Conservation (phyloP, 2,113 vertebrate species). For the Genyomyrus donnyi region DNA sequence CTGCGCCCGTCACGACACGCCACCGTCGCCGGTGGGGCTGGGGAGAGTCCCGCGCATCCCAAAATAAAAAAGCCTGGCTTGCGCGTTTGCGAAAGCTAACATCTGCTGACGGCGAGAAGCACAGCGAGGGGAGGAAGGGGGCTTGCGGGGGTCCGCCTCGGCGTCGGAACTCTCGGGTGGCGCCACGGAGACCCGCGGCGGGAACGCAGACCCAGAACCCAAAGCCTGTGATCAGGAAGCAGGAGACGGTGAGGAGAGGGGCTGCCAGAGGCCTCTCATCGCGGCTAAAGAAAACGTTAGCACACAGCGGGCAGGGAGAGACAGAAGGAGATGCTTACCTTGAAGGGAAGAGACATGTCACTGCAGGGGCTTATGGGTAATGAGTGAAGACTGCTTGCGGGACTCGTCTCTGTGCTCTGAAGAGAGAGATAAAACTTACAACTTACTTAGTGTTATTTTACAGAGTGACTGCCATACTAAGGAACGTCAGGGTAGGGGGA, state of each 20-base stretch:
- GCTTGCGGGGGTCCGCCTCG: not conserved
- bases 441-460: not conserved
- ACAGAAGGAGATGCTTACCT: slow-evolving; percentile 64
- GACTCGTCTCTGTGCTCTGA: slow-evolving; percentile 87
- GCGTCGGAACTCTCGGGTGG: not conserved
- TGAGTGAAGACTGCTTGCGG: slow-evolving; percentile 84
- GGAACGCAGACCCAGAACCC: not conserved
- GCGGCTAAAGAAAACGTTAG: not conserved
- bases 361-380: slow-evolving; percentile 88
- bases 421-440: slow-evolving; percentile 37
- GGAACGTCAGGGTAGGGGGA: not conserved
- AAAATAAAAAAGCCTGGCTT: not conserved
- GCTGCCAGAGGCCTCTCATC: not conserved
- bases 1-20: not conserved
- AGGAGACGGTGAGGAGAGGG: not conserved
- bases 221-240: not conserved
- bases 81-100: not conserved
- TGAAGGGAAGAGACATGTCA: slow-evolving; percentile 77
- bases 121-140: slow-evolving; percentile 1
- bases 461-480: not conserved
- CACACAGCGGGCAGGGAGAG: not conserved
- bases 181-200: not conserved
- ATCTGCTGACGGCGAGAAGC: not conserved
- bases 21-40: not conserved
- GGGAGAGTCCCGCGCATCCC: not conserved